These are phyloP conservation scores for Heliconius melpomene DNA, from an alignment of 1,140 invertebrate species.

Conservation along the genomic window DNA sequence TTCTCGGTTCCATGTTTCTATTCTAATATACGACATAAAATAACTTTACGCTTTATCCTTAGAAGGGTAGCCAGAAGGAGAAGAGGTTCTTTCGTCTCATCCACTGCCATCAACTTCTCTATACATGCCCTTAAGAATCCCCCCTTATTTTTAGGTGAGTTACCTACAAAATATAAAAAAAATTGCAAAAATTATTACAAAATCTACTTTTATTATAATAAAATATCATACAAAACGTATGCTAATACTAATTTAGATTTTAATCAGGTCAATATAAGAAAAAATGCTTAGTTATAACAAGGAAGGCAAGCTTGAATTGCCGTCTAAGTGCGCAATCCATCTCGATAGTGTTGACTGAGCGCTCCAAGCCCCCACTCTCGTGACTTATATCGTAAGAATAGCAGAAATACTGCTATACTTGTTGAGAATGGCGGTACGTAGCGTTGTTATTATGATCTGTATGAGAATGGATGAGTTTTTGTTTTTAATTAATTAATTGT, in stretches of 20 bases:
- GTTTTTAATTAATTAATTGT: neutral
- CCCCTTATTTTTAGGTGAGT: no score
- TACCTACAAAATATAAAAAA: neutral
- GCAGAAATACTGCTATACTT: neutral
- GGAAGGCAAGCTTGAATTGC: slow-evolving; percentile 18
- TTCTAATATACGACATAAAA: no score
- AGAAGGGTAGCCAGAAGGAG: no score
- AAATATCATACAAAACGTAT: neutral
- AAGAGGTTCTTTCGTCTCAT: no score
- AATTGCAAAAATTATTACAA: no score
- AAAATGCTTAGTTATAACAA: slow-evolving; percentile 21
- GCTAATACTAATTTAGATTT: neutral
- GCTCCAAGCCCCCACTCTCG: slow-evolving; percentile 27
- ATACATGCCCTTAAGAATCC: no score
- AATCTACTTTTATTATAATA: neutral
- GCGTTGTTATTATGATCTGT: neutral
- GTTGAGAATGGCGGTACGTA: neutral
- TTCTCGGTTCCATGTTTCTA: no score
- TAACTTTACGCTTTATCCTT: no score
- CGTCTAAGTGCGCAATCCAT: slow-evolving; percentile 18
- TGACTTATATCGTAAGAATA: slow-evolving; percentile 1
- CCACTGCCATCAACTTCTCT: no score
- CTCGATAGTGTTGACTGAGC: slow-evolving; percentile 38
- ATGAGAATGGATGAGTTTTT: neutral
- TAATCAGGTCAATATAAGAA: slow-evolving; percentile 23